Evolutionary conservation across 2,888 invertebrate genomes (phyloP).

Genomic region (Epinotia ramella): DNA sequence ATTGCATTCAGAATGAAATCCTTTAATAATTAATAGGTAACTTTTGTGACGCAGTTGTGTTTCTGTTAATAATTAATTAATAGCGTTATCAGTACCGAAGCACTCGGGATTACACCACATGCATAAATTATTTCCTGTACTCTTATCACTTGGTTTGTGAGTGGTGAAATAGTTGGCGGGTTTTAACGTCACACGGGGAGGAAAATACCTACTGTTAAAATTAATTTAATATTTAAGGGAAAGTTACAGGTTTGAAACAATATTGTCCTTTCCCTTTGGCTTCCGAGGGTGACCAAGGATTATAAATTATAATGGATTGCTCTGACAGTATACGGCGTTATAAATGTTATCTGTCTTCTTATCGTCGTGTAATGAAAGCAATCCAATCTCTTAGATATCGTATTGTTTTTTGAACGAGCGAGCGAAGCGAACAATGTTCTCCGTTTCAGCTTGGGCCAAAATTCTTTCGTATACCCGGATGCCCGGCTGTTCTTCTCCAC

Average conservation of each 20-base stretch:
- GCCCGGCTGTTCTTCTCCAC: no score
- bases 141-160: slow-evolving; percentile 19
- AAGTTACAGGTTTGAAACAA: not conserved
- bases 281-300: no score
- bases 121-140: slow-evolving; percentile 24
- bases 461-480: no score
- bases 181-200: slow-evolving; percentile 12
- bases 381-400: no score
- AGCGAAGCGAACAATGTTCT: no score
- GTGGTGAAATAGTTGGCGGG: slow-evolving; percentile 25
- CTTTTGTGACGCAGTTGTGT: not conserved
- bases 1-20: no score
- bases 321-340: no score
- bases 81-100: slow-evolving; percentile 23
- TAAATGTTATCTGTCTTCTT: no score
- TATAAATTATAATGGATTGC: no score
- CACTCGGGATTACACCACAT: slow-evolving; percentile 23
- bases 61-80: slow-evolving; percentile 28
- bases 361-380: no score
- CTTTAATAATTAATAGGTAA: not conserved
- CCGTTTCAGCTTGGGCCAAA: no score
- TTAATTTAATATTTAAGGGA: not conserved
- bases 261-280: not conserved
- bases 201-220: not conserved
- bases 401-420: no score